Percentiles rank a stretch among this genome's conserved stretches.
These are phyloP conservation scores for Leptopilina drosophilae DNA, from an alignment of 2,888 invertebrate species.

Conservation along the genomic window DNA sequence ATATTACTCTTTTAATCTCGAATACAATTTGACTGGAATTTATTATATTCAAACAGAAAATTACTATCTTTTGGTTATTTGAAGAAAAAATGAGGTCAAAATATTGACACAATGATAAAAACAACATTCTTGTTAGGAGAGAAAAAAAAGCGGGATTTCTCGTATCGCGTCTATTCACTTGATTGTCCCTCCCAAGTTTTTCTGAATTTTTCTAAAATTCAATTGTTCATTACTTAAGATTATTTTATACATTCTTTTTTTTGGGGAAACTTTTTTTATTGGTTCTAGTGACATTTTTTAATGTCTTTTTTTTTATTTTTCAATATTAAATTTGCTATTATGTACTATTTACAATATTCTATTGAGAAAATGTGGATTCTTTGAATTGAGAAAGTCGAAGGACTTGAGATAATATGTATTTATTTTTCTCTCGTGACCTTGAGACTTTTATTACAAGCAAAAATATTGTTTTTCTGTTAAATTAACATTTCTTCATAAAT, in stretches of 20 bases:
- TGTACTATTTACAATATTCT: background rate
- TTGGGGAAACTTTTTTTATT: too few species aligned
- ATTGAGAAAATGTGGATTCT: background rate
- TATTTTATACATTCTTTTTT: background rate
- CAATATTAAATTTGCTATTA: too few species aligned
- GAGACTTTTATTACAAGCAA: slow-evolving; percentile 2
- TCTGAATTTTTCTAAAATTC: background rate
- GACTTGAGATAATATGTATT: background rate
- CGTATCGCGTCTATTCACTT: slow-evolving; percentile 10
- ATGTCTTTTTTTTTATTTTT: too few species aligned
- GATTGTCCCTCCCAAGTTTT: background rate
- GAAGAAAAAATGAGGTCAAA: too few species aligned
- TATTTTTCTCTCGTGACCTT: slow-evolving; percentile 6
- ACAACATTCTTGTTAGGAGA: background rate
- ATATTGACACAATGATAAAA: background rate
- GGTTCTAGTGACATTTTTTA: too few species aligned
- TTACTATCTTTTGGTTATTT: background rate
- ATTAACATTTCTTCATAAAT: background rate
- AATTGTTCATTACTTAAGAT: background rate
- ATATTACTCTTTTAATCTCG: background rate
- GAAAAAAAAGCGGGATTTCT: slow-evolving; percentile 27
- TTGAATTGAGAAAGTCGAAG: background rate
- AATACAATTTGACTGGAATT: background rate
- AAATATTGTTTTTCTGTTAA: background rate
- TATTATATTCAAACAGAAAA: too few species aligned